Base-by-base conservation (phyloP, 2,113 vertebrate species). In the Ptilorrhoa leucosticta region DNA sequence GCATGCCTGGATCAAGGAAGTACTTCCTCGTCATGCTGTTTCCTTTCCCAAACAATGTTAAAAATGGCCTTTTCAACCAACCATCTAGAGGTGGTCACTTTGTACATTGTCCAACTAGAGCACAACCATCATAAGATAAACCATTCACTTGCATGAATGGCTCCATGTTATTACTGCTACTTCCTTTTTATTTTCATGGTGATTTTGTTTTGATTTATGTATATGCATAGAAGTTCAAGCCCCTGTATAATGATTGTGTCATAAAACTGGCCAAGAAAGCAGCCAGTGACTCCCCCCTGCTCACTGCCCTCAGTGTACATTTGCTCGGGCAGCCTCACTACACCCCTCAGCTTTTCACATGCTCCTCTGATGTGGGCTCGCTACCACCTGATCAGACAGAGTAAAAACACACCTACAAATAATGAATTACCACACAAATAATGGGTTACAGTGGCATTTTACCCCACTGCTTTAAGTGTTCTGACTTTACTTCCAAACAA, bases 41-140 rank as follows among this genome's bases (percentile, higher is more conserved):
- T 98, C 98, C 98, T 98, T 98, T 98, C 93, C 95, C 95, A 96
- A 98, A 98, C 97, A 98, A 98, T 97, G 93, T 97, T 96, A 97
- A 97, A 94, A 97, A 97, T 96, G 94, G 94, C 30, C 92, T 92
- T 96, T 97, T 96, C 93, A 96, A 58, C 73, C 88, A 90, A 97
- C 87, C 90, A 69, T 97, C 87, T 94, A 93, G 95, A 93, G 83
- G 77, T 94, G 95, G 94, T 94, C 93, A 92, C 96, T 98, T 93
- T 96, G 95, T 63, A 95, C 96, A 96, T 97, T 98, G 97, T 98
- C 93, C 79, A 88, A 31, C 91, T 92, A 58, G 83, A 96, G 92
- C 85, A 76, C 90, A 71, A 66, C 88, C 86, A 58, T 57, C 56
- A 10, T 53, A 89, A 96, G 89, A 95, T 95, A 95, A 96, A 91